phyloP scores from a whole-genome alignment of 2,888 invertebrate species.

The Tetranychus piercei region DNA sequence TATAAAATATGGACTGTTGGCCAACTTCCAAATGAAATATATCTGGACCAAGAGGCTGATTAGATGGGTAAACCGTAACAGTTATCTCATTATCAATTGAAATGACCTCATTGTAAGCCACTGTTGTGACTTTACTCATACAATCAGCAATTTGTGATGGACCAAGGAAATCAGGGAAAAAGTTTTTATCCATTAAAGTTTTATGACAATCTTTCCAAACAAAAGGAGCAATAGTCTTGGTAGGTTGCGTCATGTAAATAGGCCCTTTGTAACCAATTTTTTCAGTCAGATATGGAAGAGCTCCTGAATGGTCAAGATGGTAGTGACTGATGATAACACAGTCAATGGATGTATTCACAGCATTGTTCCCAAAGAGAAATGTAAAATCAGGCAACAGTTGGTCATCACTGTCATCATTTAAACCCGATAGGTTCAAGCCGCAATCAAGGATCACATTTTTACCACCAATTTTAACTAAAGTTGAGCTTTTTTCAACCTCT shows the following conservation, averaged over 20 bases:
- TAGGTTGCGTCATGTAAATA: constrained; percentile 99
- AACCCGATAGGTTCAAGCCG: constrained; percentile 81
- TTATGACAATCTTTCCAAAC: constrained; percentile 52
- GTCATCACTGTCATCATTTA: constrained; percentile 74
- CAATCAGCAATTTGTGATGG: constrained; percentile 97
- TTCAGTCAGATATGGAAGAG: constrained; percentile 75
- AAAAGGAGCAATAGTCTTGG: constrained; percentile 96
- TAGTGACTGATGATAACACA: constrained; percentile 92
- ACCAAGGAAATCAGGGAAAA: constrained; percentile 92
- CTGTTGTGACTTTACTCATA: constrained; percentile 93
- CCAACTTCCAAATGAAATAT: constrained; percentile 96
- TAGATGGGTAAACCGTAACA: constrained; percentile 97
- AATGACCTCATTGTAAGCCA: constrained; percentile 83
- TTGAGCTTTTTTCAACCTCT: constrained; percentile 94
- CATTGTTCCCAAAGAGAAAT: constrained; percentile 70
- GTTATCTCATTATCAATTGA: constrained; percentile 92
- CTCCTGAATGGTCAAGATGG: constrained; percentile 83
- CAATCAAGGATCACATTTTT: constrained; percentile 99
- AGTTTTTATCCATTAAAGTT: constrained; percentile 87
- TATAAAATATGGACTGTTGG: constrained; percentile 87
- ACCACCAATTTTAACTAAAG: constrained; percentile 81
- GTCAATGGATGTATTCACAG: constrained; percentile 77
- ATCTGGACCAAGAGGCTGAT: constrained; percentile 68
- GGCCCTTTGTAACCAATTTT: constrained; percentile 95
- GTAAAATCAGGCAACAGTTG: constrained; percentile 92